These are phyloP conservation scores for Acanthornis magna DNA, from an alignment of 2,797 vertebrate species.

Conservation along the genomic window DNA sequence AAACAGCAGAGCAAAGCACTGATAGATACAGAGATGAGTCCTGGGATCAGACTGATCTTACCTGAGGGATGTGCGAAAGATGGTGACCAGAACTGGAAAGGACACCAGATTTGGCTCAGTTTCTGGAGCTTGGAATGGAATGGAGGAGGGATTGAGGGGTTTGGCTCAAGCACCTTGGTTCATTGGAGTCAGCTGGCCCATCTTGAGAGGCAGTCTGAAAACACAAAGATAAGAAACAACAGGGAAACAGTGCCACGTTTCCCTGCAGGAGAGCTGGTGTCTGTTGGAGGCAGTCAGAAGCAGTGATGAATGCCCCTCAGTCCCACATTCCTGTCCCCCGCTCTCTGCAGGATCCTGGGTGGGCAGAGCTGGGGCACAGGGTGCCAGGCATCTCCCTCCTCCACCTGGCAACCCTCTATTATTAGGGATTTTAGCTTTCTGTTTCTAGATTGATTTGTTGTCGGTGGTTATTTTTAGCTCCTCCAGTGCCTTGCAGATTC, in stretches of 20 bases:
- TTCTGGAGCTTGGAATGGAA: not conserved
- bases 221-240: not conserved
- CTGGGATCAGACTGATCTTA: not conserved
- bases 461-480: conserved; percentile 39
- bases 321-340: not conserved
- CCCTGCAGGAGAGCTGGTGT: not conserved
- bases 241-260: rapidly evolving
- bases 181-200: not conserved
- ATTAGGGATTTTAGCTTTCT: not conserved
- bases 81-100: not conserved
- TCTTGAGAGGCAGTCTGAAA: not conserved
- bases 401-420: not conserved
- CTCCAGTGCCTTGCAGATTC: not conserved
- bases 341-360: not conserved
- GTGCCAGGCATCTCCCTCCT: not conserved
- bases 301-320: rapidly evolving
- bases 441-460: conserved; percentile 20
- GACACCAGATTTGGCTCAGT: not conserved
- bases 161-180: not conserved
- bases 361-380: rapidly evolving
- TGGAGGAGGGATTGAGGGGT: not conserved
- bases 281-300: not conserved
- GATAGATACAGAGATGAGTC: not conserved
- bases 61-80: not conserved
- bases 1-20: not conserved